Evolutionary conservation across 2,797 vertebrate genomes (phyloP).

Genomic region (Gouania willdenowi): DNA sequence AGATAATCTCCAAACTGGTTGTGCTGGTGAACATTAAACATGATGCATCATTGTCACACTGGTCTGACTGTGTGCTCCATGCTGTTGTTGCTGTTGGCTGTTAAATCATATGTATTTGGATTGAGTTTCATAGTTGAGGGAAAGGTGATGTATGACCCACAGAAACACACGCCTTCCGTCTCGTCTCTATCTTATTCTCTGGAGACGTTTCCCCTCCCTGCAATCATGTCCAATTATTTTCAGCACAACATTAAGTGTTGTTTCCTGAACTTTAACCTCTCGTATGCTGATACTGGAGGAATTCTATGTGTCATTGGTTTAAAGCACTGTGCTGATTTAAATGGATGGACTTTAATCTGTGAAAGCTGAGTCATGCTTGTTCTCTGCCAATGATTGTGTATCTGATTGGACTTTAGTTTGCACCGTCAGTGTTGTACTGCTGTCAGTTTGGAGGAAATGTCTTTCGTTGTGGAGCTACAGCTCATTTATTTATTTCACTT

Average conservation of each 20-base stretch:
- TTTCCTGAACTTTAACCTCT: conserved; percentile 16
- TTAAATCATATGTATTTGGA: no score
- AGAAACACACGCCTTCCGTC: conserved; percentile 7
- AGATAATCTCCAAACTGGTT: no score
- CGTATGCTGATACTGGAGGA: conserved; percentile 3
- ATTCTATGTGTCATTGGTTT: conserved; percentile 13
- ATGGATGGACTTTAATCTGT: conserved; percentile 53
- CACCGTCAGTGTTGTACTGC: conserved; percentile 23
- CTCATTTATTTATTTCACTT: not conserved
- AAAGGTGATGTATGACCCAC: no score
- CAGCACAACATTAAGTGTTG: conserved; percentile 32
- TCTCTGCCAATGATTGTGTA: conserved; percentile 32
- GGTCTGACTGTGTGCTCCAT: no score
- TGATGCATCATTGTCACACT: no score
- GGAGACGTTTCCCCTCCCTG: conserved; percentile 37
- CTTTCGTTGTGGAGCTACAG: no score
- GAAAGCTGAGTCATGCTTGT: not conserved
- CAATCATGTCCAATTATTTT: conserved; percentile 52
- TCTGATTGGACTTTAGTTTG: conserved; percentile 58
- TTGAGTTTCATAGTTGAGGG: no score
- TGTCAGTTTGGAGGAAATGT: conserved; percentile 29
- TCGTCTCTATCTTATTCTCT: conserved; percentile 29
- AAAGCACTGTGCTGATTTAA: conserved; percentile 21
- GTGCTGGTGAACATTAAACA: no score
- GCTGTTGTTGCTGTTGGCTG: no score